Percentiles rank a stretch among this genome's conserved stretches.
These are phyloP conservation scores for Tetraodon nigroviridis DNA, from an alignment of 2,113 vertebrate species.

Conservation along the genomic window DNA sequence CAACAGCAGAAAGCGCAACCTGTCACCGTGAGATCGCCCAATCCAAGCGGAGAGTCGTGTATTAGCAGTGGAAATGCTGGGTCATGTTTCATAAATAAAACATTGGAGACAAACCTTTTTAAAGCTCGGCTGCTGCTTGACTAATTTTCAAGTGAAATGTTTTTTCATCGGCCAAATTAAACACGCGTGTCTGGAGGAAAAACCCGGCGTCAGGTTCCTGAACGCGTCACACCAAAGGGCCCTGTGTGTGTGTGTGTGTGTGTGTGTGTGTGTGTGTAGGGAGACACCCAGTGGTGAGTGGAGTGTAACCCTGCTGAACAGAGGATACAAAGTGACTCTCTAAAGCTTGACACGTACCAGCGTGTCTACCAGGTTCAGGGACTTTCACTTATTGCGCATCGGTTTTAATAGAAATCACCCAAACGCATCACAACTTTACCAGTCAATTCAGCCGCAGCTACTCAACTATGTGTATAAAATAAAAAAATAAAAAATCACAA, in stretches of 20 bases:
- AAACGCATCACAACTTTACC: neutral
- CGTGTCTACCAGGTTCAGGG: neutral
- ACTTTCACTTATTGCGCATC: neutral
- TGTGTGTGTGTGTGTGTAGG: slow-evolving; percentile 59
- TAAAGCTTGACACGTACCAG: neutral
- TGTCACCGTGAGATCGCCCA: slow-evolving; percentile 23
- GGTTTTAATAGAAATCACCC: neutral
- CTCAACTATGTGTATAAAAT: no score
- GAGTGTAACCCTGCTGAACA: neutral
- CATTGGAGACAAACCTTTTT: slow-evolving; percentile 50
- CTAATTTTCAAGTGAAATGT: slow-evolving; percentile 54
- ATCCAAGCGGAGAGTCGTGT: slow-evolving; percentile 47
- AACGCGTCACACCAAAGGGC: neutral
- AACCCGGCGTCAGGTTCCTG: slow-evolving; percentile 10
- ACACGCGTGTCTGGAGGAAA: slow-evolving; percentile 39
- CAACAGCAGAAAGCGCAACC: neutral
- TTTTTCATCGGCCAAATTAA: slow-evolving; percentile 60
- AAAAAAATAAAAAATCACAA: no score
- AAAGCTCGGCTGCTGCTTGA: slow-evolving; percentile 41
- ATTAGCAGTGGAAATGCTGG: slow-evolving; percentile 29
- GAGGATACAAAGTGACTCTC: neutral
- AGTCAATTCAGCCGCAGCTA: neutral
- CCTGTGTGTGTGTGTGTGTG: slow-evolving; percentile 59
- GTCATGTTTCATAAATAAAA: slow-evolving; percentile 59
- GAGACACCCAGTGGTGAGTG: slow-evolving; percentile 62